These are phyloP conservation scores for Burhinus bistriatus DNA, from an alignment of 2,113 vertebrate species.

Conservation along the genomic window DNA sequence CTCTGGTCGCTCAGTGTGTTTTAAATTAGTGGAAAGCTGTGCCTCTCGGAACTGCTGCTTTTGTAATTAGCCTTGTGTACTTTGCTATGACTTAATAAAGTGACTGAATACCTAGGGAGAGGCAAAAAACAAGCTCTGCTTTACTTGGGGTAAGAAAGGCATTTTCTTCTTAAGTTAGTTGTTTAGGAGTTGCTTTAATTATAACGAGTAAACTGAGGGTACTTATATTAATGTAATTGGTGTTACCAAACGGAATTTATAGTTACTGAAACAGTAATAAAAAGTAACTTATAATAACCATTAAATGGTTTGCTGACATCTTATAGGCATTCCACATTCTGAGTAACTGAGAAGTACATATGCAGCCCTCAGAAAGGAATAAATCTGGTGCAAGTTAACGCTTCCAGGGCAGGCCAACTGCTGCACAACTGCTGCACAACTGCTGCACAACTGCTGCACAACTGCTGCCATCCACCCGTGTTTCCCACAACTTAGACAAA, in stretches of 20 bases:
- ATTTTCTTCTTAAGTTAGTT: neutral
- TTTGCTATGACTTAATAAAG: neutral
- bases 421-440: neutral
- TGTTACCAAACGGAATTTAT: slow-evolving; percentile 8
- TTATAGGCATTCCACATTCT: neutral
- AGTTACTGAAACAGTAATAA: slow-evolving; percentile 36
- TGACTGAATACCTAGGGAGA: neutral
- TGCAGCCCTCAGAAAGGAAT: neutral
- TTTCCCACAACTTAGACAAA: neutral
- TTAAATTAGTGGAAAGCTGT: neutral
- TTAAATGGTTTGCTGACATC: neutral
- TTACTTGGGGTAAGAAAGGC: neutral
- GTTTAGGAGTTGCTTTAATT: slow-evolving; percentile 22
- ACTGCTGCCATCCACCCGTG: neutral
- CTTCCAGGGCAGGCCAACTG: neutral
- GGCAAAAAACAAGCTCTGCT: neutral
- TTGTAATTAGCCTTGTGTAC: neutral
- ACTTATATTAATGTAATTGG: slow-evolving; percentile 33
- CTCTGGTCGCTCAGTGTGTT: neutral
- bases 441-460: neutral
- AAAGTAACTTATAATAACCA: slow-evolving; percentile 22
- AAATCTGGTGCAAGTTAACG: neutral
- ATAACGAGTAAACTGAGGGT: slow-evolving; percentile 22
- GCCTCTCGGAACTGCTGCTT: neutral
- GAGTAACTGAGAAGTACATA: neutral